Conservation (phyloP, 2,888 invertebrate genomes). For the Cerastis leucographa region DNA sequence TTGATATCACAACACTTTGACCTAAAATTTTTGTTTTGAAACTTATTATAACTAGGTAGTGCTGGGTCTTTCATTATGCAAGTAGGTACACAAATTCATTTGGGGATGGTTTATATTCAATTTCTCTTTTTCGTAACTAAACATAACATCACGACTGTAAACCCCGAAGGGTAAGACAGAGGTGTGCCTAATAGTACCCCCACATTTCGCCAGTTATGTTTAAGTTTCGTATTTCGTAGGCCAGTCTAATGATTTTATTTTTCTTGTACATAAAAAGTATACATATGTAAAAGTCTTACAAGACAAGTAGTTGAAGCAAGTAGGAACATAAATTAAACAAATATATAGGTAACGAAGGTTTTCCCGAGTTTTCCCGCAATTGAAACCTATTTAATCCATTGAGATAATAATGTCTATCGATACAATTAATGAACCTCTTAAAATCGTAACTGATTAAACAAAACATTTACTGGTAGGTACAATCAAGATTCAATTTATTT, state of each 20-base stretch:
- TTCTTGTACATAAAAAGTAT: not conserved
- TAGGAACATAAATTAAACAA: not conserved
- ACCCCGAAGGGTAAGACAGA: too few species aligned
- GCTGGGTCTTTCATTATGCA: not conserved
- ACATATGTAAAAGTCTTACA: too few species aligned
- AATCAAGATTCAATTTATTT: slow-evolving; percentile 22
- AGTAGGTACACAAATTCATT: not conserved
- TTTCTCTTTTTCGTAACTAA: too few species aligned
- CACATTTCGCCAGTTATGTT: too few species aligned
- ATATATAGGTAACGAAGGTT: not conserved
- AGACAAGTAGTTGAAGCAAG: not conserved
- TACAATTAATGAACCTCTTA: not conserved
- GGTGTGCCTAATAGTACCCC: too few species aligned
- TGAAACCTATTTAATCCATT: not conserved
- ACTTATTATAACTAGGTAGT: not conserved
- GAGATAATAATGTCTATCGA: not conserved
- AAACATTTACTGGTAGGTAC: not conserved
- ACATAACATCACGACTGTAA: too few species aligned
- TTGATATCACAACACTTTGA: slow-evolving; percentile 25
- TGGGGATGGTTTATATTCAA: not conserved
- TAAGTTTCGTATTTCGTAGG: too few species aligned
- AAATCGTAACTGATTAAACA: not conserved
- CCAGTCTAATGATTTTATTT: too few species aligned
- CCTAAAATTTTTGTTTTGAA: not conserved
- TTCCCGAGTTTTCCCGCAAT: not conserved